Base-by-base conservation (phyloP, 2,888 invertebrate genomes). In the Papilio demoleus region DNA sequence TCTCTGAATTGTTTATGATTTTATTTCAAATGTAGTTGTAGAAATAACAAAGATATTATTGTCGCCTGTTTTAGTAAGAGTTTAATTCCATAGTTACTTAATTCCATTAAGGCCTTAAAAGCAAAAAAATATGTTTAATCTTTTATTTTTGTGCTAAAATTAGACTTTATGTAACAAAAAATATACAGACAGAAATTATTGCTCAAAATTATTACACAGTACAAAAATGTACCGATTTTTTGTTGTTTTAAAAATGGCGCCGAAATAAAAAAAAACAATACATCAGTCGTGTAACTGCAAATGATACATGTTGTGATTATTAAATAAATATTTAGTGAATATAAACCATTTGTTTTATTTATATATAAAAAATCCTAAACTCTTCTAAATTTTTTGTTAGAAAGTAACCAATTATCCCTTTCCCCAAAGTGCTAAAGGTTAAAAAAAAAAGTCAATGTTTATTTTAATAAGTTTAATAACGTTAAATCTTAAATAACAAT, bases 181-280 rank as follows among this genome's bases (percentile, higher is more conserved):
- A 19, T 8, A 42, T 19, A 42, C 17, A n/a, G 5, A 50, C 50
- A 50, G 14, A 24, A 50, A 24, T 50, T 2, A 50, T 53, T 53
- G 53, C 53, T 53, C 53, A 53, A 63, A 50, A 63, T 45, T 34
- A 31, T 45, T 22, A 45, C 34, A 14, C 27, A 24, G 14, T 14
- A 53, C 53, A 53, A n/a, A n/a, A 53, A 50, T 50, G 24, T 24
- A 24, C n/a, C 53, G 12, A 8, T 24, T 22, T 12, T 47, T 12
- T 50, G 5, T 50, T 19, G 0, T 12, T 22, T 50, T 14, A 14
- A 14, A 24, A 50, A 24, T 47, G 11, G 11, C 22, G 47, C 9
- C 11, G n/a, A 9, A 22, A 22, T 47, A 11, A 9, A 12, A 47
- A 47, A 47, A 22, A 11, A 22, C 12, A 9, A 50, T 24, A 24